Evolutionary conservation across 2,113 vertebrate genomes (phyloP), one percentile per base, ranked within the genome.

Genomic region (Etia nguti): DNA sequence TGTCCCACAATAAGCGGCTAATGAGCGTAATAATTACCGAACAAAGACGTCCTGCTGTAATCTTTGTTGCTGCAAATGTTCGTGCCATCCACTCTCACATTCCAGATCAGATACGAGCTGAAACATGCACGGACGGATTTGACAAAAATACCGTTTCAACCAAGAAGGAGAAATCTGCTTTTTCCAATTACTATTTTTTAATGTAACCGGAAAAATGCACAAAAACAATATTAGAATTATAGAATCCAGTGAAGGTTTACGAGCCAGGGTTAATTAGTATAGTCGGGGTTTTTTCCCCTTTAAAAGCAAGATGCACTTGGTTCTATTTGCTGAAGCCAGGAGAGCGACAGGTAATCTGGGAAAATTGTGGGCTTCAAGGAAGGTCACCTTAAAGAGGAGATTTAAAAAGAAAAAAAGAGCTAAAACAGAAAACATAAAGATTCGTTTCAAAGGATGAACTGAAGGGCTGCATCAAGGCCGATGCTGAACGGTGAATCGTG

Each of bases 11-110:
- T 5, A 31, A 50, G 70, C 16, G 6, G 43, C 70, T 50, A 75
- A 75, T 29, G 70, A 75, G 70, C 24, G 43, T 8, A 50, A 75
- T 31, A 31, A 75, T 50, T 29, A 50, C 6, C 0, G 6, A 50
- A 75, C 70, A 75, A 29, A 75, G 70, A 50, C 24, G 70, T 75
- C 43, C 70, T 75, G 70, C 43, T 75, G 70, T 50, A 31, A 31
- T 20, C 24, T 75, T 75, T 50, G 70, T 50, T 50, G 70, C 16
- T 75, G 38, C 65, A 70, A 70, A 70, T 70, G 65, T 43, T 43
- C 38, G 65, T 16, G 65, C n/a, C 20, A 13, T 15, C 36, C 36
- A 8, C 36, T 22, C 62, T 46, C 68, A n/a, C 60, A 75, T 10
- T 29, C 15, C 24, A 0, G 9, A 29, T 5, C 15, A 75, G 43